These are phyloP conservation scores for Columba guinea DNA, from an alignment of 2,797 vertebrate genomes.

Conservation along the genomic window DNA sequence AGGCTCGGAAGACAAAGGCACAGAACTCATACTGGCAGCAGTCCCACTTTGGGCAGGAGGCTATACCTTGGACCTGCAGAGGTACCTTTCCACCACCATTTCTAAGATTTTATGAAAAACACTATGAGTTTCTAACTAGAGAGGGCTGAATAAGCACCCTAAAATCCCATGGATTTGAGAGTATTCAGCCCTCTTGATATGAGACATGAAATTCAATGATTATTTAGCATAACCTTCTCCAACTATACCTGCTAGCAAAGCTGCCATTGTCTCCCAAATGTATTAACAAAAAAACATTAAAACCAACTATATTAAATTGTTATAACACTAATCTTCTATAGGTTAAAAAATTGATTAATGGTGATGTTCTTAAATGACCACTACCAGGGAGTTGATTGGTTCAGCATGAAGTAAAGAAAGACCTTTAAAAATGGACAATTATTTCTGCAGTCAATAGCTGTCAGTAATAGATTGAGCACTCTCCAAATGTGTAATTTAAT, in stretches of 20 bases:
- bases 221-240: not conserved
- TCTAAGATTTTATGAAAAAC: not conserved
- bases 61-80: not conserved
- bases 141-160: not conserved
- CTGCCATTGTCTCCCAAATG: not conserved
- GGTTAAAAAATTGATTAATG: not conserved
- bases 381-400: not conserved
- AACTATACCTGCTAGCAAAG: not conserved
- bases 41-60: not conserved
- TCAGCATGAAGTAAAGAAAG: conserved; percentile 14
- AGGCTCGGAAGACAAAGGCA: not conserved
- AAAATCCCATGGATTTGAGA: not conserved
- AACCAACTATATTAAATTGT: not conserved
- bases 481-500: conserved; percentile 72
- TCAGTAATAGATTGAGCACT: conserved; percentile 45
- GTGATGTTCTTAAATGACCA: not conserved
- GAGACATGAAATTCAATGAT: not conserved
- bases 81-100: not conserved
- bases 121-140: not conserved
- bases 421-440: conserved; percentile 46
- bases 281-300: not conserved
- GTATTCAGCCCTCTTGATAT: not conserved
- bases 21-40: not conserved
- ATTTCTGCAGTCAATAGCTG: conserved; percentile 69
- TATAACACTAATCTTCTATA: not conserved